Percentiles rank a stretch among this genome's conserved stretches.
Conservation (phyloP, 2,888 invertebrate genomes). For the Drosophila anomalata region DNA sequence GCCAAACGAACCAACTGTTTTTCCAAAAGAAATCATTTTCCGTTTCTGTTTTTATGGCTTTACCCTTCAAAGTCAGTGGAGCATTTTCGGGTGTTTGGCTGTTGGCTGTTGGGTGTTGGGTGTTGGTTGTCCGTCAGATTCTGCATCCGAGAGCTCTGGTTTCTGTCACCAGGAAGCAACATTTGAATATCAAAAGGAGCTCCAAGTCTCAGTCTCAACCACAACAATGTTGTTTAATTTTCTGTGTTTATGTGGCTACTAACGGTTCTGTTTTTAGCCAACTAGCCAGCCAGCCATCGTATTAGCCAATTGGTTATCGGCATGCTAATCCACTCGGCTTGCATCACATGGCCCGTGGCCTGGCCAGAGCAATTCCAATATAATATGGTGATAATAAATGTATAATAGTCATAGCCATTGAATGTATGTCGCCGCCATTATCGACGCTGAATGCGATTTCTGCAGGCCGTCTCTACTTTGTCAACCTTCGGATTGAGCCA, state of each 20-base stretch:
- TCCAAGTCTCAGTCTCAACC: neutral
- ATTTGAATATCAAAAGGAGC: neutral
- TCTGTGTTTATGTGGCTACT: too few species aligned
- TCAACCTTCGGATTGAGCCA: slow-evolving; percentile 43
- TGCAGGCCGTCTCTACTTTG: slow-evolving; percentile 26
- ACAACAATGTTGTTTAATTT: slow-evolving; percentile 24
- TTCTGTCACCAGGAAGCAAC: slow-evolving; percentile 8
- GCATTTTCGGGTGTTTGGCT: slow-evolving; percentile 23
- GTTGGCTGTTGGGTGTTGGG: neutral
- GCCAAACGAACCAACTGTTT: slow-evolving; percentile 26
- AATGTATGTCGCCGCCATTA: slow-evolving; percentile 30
- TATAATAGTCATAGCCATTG: slow-evolving; percentile 20
- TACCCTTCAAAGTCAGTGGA: slow-evolving; percentile 56
- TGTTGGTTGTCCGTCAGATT: neutral
- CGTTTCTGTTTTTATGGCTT: slow-evolving; percentile 37
- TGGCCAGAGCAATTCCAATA: slow-evolving; percentile 16
- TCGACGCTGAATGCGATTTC: slow-evolving; percentile 38
- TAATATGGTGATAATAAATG: slow-evolving; percentile 3
- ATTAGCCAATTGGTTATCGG: neutral
- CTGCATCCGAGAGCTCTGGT: neutral
- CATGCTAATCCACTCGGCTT: slow-evolving; percentile 9
- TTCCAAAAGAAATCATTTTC: slow-evolving; percentile 45
- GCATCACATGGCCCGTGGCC: slow-evolving; percentile 17
- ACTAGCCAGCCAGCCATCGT: neutral
- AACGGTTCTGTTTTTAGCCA: slow-evolving; percentile 14